These are phyloP conservation scores for Euclidia mi DNA, from an alignment of 2,888 invertebrate genomes.

Conservation along the genomic window DNA sequence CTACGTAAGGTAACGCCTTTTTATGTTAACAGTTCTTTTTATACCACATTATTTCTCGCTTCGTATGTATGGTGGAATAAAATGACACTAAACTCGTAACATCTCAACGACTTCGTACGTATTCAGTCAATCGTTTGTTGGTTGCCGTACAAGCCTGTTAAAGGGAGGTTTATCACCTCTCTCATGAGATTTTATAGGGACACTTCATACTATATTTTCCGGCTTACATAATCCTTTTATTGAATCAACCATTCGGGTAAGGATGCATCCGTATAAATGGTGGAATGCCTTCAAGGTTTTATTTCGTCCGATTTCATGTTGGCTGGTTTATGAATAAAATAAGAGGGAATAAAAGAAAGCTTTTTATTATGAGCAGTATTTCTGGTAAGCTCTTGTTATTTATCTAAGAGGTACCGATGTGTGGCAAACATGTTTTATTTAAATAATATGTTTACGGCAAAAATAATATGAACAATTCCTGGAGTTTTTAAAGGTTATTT, in stretches of 20 bases:
- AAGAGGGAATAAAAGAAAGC: too few species aligned
- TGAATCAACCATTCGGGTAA: constrained; percentile 14
- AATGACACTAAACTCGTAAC: not conserved
- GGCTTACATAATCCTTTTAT: constrained; percentile 33
- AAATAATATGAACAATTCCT: too few species aligned
- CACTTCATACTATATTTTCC: constrained; percentile 21
- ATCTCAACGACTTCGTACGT: not conserved
- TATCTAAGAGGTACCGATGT: too few species aligned
- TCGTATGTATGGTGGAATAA: not conserved
- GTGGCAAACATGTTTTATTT: too few species aligned
- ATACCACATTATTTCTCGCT: constrained; percentile 1
- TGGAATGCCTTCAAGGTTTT: not conserved
- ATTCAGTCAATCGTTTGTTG: not conserved
- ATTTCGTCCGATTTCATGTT: not conserved
- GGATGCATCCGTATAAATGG: constrained; percentile 1
- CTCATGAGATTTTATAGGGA: constrained; percentile 2
- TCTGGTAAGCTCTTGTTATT: too few species aligned
- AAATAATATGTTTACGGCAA: too few species aligned
- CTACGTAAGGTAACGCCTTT: not conserved
- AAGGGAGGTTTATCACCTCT: not conserved
- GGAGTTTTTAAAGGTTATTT: too few species aligned
- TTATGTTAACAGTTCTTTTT: not conserved
- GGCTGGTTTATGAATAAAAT: too few species aligned
- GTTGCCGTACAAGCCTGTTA: not conserved
- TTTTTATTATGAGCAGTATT: too few species aligned